These are phyloP conservation scores for Imbricaverruca yamaguchii DNA, from an alignment of 2,888 invertebrate species.

Conservation along the genomic window DNA sequence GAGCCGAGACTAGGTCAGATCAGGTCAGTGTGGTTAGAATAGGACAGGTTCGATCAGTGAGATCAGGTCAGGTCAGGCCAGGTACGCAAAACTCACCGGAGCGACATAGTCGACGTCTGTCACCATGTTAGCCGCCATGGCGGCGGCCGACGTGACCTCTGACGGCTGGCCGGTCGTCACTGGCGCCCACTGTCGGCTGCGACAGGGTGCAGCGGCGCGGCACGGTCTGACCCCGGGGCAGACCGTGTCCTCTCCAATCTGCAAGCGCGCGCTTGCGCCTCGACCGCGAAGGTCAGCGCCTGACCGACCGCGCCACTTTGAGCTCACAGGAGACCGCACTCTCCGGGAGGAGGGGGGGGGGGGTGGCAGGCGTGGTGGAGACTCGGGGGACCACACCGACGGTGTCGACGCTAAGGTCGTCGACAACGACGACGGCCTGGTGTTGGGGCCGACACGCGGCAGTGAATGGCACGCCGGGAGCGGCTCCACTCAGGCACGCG, in stretches of 20 bases:
- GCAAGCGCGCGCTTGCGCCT: too few species aligned
- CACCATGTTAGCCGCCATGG: background rate
- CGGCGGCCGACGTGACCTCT: background rate
- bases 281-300: too few species aligned
- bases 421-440: background rate
- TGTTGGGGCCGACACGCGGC: background rate
- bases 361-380: too few species aligned
- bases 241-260: background rate
- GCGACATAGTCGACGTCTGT: background rate
- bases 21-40: too few species aligned
- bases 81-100: background rate
- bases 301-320: too few species aligned
- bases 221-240: background rate
- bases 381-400: background rate
- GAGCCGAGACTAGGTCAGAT: too few species aligned
- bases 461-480: background rate
- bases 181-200: too few species aligned
- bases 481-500: background rate
- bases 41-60: too few species aligned
- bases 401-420: background rate
- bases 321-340: too few species aligned
- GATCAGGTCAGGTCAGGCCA: background rate
- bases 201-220: background rate
- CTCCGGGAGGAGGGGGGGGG: too few species aligned
- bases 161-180: background rate